Percentiles rank a stretch among this genome's conserved stretches.
Evolutionary conservation across 2,113 vertebrate genomes (phyloP).

Genomic region (Rynchops niger): DNA sequence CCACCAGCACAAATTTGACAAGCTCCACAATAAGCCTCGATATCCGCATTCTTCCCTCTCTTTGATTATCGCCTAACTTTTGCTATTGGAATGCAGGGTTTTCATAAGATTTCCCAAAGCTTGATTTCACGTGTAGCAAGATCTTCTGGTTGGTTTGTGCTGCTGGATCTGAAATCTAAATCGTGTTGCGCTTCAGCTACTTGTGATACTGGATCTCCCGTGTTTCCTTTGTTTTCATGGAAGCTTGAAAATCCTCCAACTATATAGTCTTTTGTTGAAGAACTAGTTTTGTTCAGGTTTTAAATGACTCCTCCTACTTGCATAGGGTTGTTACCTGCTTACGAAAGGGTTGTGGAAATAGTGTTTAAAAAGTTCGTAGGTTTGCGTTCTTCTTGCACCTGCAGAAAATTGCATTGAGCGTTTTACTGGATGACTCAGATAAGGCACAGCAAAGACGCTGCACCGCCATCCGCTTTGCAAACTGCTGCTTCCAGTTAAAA

Average conservation of each 20-base stretch:
- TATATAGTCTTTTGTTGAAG: not conserved
- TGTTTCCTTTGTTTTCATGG: not conserved
- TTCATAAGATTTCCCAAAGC: not conserved
- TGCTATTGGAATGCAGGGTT: not conserved
- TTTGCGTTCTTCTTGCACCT: not conserved
- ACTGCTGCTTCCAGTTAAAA: not conserved
- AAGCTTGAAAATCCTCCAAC: not conserved
- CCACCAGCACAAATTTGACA: not conserved
- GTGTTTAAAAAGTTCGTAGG: not conserved
- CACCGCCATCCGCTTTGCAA: not conserved
- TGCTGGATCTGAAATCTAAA: not conserved
- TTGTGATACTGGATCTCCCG: not conserved
- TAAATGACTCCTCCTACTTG: rapidly evolving
- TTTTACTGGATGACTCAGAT: not conserved
- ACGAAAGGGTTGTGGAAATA: not conserved
- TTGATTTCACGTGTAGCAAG: not conserved
- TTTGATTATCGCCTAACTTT: not conserved
- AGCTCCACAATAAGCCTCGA: not conserved
- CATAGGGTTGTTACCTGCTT: not conserved
- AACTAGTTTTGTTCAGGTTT: not conserved
- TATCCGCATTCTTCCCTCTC: not conserved
- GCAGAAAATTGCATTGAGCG: not conserved
- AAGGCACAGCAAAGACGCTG: not conserved
- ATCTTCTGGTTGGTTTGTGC: not conserved
- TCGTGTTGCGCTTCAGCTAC: rapidly evolving